phyloP scores from a whole-genome alignment of 92 coral and sea anemone genomes.

The Palythoa grandis region DNA sequence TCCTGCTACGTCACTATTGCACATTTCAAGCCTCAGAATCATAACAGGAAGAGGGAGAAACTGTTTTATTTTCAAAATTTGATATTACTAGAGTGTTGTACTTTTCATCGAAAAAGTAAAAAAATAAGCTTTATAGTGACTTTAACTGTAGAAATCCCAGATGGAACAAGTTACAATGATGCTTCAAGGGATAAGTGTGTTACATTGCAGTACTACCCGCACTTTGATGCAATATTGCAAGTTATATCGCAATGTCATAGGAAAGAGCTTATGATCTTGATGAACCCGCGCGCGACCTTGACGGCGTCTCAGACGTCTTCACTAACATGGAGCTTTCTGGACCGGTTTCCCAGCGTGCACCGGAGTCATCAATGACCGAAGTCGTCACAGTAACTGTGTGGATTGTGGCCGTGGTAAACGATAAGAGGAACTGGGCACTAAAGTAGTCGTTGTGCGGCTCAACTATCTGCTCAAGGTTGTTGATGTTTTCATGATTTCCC shows the following conservation, averaged over 20 bases:
- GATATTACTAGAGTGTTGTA: too few species aligned
- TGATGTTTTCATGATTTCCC: constrained; percentile 65
- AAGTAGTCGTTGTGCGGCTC: constrained; percentile 96
- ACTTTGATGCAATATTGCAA: too few species aligned
- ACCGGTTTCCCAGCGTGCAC: constrained; percentile 95
- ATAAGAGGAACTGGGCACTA: constrained; percentile 97
- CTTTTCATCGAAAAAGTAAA: too few species aligned
- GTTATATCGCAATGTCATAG: neutral
- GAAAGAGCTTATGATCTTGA: constrained; percentile 44
- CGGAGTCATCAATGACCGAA: constrained; percentile 86
- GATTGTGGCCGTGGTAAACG: constrained; percentile 69
- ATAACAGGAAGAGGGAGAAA: too few species aligned
- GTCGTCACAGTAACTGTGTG: constrained; percentile 86
- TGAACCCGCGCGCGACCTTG: constrained; percentile 61
- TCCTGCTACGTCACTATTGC: too few species aligned
- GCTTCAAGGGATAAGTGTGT: too few species aligned
- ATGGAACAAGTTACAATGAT: too few species aligned
- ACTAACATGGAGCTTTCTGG: constrained; percentile 81
- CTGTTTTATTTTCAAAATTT: too few species aligned
- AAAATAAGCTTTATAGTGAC: too few species aligned
- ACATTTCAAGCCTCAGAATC: too few species aligned
- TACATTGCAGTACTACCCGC: too few species aligned
- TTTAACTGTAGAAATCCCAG: too few species aligned
- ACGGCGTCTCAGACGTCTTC: constrained; percentile 74
- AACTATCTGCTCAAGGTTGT: constrained; percentile 90